Evolutionary conservation across 2,113 vertebrate species (phyloP).

Genomic region (Oxygymnocypris stewartii): DNA sequence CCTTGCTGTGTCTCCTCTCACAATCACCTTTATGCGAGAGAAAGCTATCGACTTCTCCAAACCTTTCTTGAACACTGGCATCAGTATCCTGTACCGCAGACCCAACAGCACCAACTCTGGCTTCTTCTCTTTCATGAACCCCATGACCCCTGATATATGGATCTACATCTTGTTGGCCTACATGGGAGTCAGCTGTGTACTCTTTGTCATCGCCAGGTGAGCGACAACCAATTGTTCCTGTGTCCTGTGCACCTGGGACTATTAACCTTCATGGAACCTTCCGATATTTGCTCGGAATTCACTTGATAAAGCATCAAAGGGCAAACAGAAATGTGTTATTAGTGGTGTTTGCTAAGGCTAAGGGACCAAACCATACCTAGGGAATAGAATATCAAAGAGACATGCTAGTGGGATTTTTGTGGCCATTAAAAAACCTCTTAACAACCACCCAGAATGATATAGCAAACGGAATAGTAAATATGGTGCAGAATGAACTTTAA

Average conservation of each 20-base stretch:
- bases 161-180: slow-evolving; percentile 98
- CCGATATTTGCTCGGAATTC: slow-evolving; percentile 14
- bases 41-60: slow-evolving; percentile 98
- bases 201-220: slow-evolving; percentile 98
- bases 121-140: slow-evolving; percentile 99
- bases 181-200: slow-evolving; percentile 96
- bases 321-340: not conserved
- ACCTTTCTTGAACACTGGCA: slow-evolving; percentile 95
- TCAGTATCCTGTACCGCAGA: slow-evolving; percentile 96
- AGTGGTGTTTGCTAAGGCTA: slow-evolving; percentile 1
- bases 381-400: not conserved
- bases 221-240: slow-evolving; percentile 30
- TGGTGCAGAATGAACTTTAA: not conserved
- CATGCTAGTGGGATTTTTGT: not conserved
- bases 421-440: not conserved
- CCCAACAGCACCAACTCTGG: slow-evolving; percentile 94
- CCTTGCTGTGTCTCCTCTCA: slow-evolving; percentile 92
- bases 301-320: slow-evolving; percentile 5
- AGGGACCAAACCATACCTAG: not conserved
- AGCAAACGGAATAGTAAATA: not conserved
- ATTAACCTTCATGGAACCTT: slow-evolving; percentile 17
- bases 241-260: not conserved
- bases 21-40: slow-evolving; percentile 94
- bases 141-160: slow-evolving; percentile 97
- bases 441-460: not conserved